These are phyloP conservation scores for Dufourea novaeangliae DNA, from an alignment of 1,140 invertebrate genomes.

Conservation along the genomic window DNA sequence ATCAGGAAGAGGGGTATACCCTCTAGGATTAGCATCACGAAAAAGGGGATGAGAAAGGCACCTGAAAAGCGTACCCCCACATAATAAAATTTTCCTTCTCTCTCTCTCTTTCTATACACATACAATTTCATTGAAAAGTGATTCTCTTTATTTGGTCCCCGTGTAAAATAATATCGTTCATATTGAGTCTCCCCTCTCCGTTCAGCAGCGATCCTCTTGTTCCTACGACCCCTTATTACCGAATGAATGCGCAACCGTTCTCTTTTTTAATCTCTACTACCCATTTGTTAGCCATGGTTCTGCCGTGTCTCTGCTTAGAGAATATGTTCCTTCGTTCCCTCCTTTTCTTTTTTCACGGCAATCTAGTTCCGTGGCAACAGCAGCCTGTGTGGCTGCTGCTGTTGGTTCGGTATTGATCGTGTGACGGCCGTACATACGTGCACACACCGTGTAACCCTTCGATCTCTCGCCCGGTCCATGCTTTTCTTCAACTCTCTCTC, in stretches of 20 bases:
- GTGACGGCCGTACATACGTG: conserved; percentile 39
- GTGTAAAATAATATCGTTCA: conserved; percentile 35
- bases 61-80: conserved; percentile 83
- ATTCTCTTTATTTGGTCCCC: conserved; percentile 23
- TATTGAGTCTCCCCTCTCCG: background rate
- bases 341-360: conserved; percentile 25
- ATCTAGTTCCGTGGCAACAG: conserved; percentile 49
- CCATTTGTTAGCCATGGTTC: conserved; percentile 20
- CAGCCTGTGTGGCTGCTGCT: conserved; percentile 68
- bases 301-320: conserved; percentile 6
- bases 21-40: conserved; percentile 95
- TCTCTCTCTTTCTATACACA: background rate
- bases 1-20: conserved; percentile 96
- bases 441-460: conserved; percentile 10
- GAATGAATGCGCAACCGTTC: conserved; percentile 40
- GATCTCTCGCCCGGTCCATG: conserved; percentile 2
- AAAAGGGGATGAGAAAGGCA: conserved; percentile 98
- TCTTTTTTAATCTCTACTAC: conserved; percentile 23
- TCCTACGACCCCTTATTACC: conserved; percentile 20
- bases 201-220: conserved; percentile 10
- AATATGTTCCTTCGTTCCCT: conserved; percentile 12
- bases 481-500: conserved; percentile 9
- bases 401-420: conserved; percentile 71
- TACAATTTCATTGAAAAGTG: background rate
- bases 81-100: conserved; percentile 9